Base-by-base conservation (phyloP, 2,797 vertebrate species). In the Taenioides sp. region DNA sequence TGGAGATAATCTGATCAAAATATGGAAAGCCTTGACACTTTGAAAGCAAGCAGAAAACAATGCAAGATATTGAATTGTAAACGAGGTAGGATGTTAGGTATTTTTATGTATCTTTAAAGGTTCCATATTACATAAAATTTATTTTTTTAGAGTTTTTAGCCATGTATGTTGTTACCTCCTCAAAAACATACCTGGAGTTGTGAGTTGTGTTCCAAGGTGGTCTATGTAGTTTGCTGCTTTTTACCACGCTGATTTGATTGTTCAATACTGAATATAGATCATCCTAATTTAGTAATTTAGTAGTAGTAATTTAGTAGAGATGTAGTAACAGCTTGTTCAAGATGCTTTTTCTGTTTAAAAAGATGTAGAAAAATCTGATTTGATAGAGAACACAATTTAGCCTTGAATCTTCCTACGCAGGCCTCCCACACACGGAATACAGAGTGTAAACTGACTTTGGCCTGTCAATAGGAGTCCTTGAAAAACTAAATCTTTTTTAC, bases 391-490 rank as follows among this genome's bases (percentile, higher is more conserved):
- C 5, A 63, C 31, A 1, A 0, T 11, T 73, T 63, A 62, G 72
- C 71, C 77, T 71, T 77, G 71, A 78, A 76, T 78, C 71, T 59
- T 54, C 40, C 65, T 60, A 67, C 55, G 74, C 64, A 70, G 50
- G 64, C 81, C 83, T 77, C 84, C 79, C 76, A 80, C 74, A 23
- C 50, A 71, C 55, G n/a, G 65, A 58, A n/a, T 52, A 54, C 68
- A 67, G 75, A 73, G 75, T n/a, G 57, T 43, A 18, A 74, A 49
- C 72, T 50, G 76, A 61, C 37, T 71, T 57, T 4, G 17, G 22
- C 66, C 43, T 59, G 73, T 80, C 50, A 70, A 70, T 74, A 74
- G 17, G 60, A 67, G 60, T 37, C 31, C 59, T 65, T 79, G 71
- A 4, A 3, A 74, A 79, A 73, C 43, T 67, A 74, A 64, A 65